phyloP scores from a whole-genome alignment of 2,113 vertebrate species.

The Hippocampus barbouri region DNA sequence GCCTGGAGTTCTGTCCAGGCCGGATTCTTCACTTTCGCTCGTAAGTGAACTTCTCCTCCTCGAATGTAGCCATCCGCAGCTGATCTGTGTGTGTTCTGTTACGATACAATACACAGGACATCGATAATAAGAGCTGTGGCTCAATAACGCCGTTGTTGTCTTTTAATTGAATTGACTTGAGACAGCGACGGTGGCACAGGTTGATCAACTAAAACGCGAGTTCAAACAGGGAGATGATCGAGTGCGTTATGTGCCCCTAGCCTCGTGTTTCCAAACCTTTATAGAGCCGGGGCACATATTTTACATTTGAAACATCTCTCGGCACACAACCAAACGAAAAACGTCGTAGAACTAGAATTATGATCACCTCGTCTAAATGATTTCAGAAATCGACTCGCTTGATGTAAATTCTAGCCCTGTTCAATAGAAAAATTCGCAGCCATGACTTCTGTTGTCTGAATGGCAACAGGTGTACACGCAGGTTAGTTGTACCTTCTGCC shows the following conservation, averaged over 20 bases:
- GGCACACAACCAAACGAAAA: background rate
- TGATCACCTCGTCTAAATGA: background rate
- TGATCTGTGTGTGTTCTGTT: background rate
- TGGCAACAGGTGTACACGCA: background rate
- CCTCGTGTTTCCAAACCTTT: too few species aligned
- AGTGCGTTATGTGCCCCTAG: too few species aligned
- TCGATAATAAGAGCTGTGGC: background rate
- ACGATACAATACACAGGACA: background rate
- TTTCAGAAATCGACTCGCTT: background rate
- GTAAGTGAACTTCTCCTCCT: constrained; percentile 33
- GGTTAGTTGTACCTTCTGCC: background rate
- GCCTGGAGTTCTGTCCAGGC: constrained; percentile 23
- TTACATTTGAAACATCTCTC: background rate
- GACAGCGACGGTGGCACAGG: background rate
- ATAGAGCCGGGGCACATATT: background rate
- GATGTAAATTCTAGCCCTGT: too few species aligned
- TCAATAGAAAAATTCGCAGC: background rate
- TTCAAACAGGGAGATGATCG: too few species aligned
- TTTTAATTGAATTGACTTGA: background rate
- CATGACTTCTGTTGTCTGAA: background rate
- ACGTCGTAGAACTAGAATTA: background rate
- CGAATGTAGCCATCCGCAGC: background rate
- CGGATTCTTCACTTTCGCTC: constrained; percentile 23
- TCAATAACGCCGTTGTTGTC: background rate
- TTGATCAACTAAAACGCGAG: background rate